Conservation (phyloP, 2,797 vertebrate genomes). For the Jordanella pulchra region DNA sequence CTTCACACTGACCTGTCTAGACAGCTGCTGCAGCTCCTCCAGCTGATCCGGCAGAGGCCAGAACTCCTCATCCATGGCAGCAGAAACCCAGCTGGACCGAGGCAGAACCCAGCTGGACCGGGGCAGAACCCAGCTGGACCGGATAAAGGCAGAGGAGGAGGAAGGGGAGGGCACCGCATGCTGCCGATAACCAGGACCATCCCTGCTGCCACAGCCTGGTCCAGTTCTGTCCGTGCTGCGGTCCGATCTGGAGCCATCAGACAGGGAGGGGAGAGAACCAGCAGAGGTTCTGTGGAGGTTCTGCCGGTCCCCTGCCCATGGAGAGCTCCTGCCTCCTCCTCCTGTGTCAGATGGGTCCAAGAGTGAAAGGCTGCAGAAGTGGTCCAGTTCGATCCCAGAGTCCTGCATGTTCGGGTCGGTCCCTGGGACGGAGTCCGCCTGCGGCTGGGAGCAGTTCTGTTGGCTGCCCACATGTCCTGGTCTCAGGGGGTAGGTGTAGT, state of each 20-base stretch:
- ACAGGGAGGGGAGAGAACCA: constrained; percentile 43
- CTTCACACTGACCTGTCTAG: constrained; percentile 76
- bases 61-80: constrained; percentile 87
- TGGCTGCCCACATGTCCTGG: constrained; percentile 71
- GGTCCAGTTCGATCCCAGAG: constrained; percentile 90
- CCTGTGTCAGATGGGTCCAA: constrained; percentile 39
- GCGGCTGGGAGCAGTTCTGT: constrained; percentile 32
- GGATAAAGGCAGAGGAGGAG: constrained; percentile 38
- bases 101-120: constrained; percentile 68
- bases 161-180: constrained; percentile 18
- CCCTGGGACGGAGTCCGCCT: constrained; percentile 18
- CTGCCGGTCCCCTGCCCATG: constrained; percentile 34
- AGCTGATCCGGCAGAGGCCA: constrained; percentile 84
- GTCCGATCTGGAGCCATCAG: constrained; percentile 54
- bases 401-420: constrained; percentile 80
- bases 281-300: constrained; percentile 46
- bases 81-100: constrained; percentile 33
- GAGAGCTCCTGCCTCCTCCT: constrained; percentile 6
- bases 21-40: constrained; percentile 83
- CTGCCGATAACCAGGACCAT: constrained; percentile 16
- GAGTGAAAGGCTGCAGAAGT: constrained; percentile 58
- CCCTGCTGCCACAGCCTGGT: not conserved
- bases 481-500: constrained; percentile 92
- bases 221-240: constrained; percentile 10
- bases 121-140: constrained; percentile 64